Evolutionary conservation across 2,888 invertebrate genomes (phyloP).

Genomic region (Napeogenes inachia): DNA sequence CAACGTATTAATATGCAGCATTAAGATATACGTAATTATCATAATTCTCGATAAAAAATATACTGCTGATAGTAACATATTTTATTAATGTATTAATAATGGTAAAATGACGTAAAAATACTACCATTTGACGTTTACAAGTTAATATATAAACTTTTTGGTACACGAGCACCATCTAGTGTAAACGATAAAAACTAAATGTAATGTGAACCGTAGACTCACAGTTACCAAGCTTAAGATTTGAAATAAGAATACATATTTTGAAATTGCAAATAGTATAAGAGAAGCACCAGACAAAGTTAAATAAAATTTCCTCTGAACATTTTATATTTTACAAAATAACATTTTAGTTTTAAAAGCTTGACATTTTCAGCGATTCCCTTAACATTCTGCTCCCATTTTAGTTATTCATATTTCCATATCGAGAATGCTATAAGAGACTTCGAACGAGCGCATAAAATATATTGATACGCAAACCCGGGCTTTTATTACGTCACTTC

Average conservation of each 20-base stretch:
- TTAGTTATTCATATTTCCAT: conserved; percentile 27
- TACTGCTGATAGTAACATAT: too few relatives aligned
- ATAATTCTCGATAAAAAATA: too few relatives aligned
- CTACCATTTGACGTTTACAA: too few relatives aligned
- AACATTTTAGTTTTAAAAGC: conserved; percentile 27
- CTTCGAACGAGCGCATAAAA: conserved; percentile 20
- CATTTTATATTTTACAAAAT: conserved; percentile 19
- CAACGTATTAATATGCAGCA: too few relatives aligned
- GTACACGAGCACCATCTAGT: too few relatives aligned
- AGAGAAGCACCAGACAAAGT: background rate
- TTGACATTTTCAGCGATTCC: conserved; percentile 23
- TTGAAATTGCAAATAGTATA: background rate
- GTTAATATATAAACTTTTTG: too few relatives aligned
- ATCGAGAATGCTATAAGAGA: conserved; percentile 19
- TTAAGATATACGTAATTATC: too few relatives aligned
- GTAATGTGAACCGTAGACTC: too few relatives aligned
- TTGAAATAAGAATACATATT: background rate
- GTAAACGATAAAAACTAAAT: too few relatives aligned
- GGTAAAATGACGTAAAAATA: too few relatives aligned
- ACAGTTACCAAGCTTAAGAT: too few relatives aligned
- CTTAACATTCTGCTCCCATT: conserved; percentile 20
- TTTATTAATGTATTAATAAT: too few relatives aligned
- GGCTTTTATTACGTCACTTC: conserved; percentile 18
- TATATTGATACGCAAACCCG: conserved; percentile 21
- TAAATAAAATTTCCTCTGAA: conserved; percentile 2